Percentiles rank a stretch among this genome's conserved stretches.
These are phyloP conservation scores for Ophonus ardosiacus DNA, from an alignment of 2,888 invertebrate genomes.

Conservation along the genomic window DNA sequence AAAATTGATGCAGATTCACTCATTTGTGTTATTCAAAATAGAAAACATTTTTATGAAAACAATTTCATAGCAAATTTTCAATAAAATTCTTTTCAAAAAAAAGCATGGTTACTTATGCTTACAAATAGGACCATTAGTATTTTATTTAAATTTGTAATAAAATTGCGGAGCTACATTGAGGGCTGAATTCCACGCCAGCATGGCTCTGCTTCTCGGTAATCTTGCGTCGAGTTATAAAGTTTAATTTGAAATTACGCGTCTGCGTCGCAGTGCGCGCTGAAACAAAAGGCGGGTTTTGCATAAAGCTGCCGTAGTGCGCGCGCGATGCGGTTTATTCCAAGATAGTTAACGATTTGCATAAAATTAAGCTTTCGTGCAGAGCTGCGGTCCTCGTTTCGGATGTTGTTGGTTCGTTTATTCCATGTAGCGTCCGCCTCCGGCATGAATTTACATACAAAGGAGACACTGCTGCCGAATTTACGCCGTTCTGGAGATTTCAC, in stretches of 20 bases:
- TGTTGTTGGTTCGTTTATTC: constrained; percentile 48
- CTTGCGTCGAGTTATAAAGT: constrained; percentile 51
- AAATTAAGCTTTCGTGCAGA: constrained; percentile 49
- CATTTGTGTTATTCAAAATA: too few species aligned
- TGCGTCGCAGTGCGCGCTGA: not conserved
- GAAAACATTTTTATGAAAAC: too few species aligned
- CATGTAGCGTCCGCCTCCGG: constrained; percentile 30
- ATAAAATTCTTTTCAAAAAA: not conserved
- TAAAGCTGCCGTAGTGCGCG: constrained; percentile 27
- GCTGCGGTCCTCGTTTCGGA: constrained; percentile 40
- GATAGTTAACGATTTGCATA: constrained; percentile 64
- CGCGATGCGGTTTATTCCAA: constrained; percentile 42
- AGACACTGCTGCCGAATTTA: not conserved
- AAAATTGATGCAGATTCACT: too few species aligned
- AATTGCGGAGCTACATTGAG: not conserved
- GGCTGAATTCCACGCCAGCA: not conserved
- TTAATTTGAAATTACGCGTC: constrained; percentile 52
- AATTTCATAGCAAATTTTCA: not conserved
- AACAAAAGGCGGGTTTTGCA: constrained; percentile 50
- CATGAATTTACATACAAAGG: constrained; percentile 38
- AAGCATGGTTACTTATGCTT: not conserved
- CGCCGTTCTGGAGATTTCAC: not conserved
- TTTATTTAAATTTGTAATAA: not conserved
- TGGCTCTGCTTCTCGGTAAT: constrained; percentile 5
- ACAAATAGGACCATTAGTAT: not conserved